Evolutionary conservation across 37 sponge, comb jelly and placozoan species (phyloP), one percentile per base, ranked within the genome.

Genomic region (Oscarella lobularis): DNA sequence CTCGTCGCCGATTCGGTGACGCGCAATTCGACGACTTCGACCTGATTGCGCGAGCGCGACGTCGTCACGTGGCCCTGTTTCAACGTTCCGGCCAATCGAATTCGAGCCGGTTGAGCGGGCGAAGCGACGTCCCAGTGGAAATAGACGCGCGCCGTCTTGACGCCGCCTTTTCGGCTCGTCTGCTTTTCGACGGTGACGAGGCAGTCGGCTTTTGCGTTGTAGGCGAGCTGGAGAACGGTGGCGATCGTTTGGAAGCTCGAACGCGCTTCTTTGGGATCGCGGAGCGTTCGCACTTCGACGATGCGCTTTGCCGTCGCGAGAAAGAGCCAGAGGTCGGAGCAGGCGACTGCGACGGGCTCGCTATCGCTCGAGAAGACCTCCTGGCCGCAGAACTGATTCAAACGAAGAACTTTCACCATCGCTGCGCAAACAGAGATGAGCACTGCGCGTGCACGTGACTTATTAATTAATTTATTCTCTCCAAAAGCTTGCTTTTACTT

Each of bases 291-390:
- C 5, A 68, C 71, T 68, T 68, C 71, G 5, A 68, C 31, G 5
- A 4, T 4, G 6, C 71, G 31, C 29, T 14, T 4, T 5, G 71
- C 71, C 6, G 71, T 68, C 29, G 71, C 71, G 5, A 68, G 6
- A 14, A 68, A 68, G 29, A 68, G 31, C 71, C 71, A 68, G 5
- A 34, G 35, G 33, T 20, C 71, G 31, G 29, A 5, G 31, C 71
- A 68, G 4, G 71, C 71, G 5, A 68, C 4, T 4, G 71, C 71
- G 4, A 68, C 71, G 29, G 71, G 71, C 31, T 68, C 71, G 6
- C 71, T 14, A 20, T 68, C 71, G 31, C 71, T 68, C 5, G 71
- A 68, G 31, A 68, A 68, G 71, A 68, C 71, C 29, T 4, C 31
- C 31, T 68, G 71, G 31, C 31, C 31, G 6, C 31, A 29, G 71